These are phyloP conservation scores for Pseudeuparius sepicola DNA, from an alignment of 2,888 invertebrate species.

Conservation along the genomic window DNA sequence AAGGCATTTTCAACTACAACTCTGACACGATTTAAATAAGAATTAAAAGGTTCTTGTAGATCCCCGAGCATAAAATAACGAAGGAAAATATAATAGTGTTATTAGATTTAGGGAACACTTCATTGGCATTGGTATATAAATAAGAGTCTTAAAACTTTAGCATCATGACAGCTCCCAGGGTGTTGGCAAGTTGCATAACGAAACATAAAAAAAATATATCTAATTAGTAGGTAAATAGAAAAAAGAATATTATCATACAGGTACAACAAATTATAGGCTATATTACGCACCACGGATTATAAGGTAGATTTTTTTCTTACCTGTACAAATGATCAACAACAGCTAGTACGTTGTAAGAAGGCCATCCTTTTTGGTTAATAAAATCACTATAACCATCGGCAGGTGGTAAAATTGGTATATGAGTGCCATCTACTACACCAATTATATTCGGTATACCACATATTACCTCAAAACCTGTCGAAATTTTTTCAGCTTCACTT, in stretches of 20 bases:
- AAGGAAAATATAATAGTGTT: too few species aligned
- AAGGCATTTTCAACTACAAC: constrained; percentile 27
- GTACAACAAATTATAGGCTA: too few species aligned
- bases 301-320: too few species aligned
- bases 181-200: constrained; percentile 4
- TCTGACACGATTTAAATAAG: constrained; percentile 12
- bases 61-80: too few species aligned
- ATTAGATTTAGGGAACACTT: constrained; percentile 7
- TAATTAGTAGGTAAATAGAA: too few species aligned
- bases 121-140: constrained; percentile 7
- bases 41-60: constrained; percentile 1
- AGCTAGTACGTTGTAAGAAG: constrained; percentile 5
- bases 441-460: constrained; percentile 10
- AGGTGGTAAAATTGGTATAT: constrained; percentile 12
- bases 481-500: not conserved
- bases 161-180: constrained; percentile 9
- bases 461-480: not conserved
- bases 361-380: constrained; percentile 12
- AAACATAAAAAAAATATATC: too few species aligned
- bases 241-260: too few species aligned
- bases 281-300: too few species aligned
- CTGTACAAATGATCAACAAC: constrained; percentile 8
- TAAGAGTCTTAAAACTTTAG: constrained; percentile 1
- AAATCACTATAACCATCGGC: constrained; percentile 13
- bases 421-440: constrained; percentile 11